Evolutionary conservation across 2,888 invertebrate genomes (phyloP).

Genomic region (Gymnoscelis rufifasciata): DNA sequence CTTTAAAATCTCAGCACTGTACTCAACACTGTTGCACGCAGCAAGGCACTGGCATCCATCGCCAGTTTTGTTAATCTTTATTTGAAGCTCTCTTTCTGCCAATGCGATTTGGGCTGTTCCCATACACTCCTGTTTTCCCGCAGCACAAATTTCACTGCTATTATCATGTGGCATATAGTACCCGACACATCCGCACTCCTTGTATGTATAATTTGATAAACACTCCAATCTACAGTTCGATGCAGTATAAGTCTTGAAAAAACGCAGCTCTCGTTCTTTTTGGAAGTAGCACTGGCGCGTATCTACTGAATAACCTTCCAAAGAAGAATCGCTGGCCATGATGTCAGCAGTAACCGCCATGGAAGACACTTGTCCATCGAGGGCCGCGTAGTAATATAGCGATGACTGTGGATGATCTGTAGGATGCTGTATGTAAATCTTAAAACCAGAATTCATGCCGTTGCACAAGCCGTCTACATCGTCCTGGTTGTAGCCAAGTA

Average conservation of each 20-base stretch:
- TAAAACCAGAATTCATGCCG: slow-evolving; percentile 21
- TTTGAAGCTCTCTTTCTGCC: not conserved
- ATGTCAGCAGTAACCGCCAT: slow-evolving; percentile 36
- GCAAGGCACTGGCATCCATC: slow-evolving; percentile 15
- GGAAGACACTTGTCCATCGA: slow-evolving; percentile 37
- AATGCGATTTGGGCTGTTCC: not conserved
- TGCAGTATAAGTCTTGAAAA: slow-evolving; percentile 45
- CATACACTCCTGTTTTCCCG: not conserved
- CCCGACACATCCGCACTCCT: slow-evolving; percentile 39
- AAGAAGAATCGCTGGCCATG: slow-evolving; percentile 25
- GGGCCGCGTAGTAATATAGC: slow-evolving; percentile 25
- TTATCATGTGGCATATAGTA: slow-evolving; percentile 45
- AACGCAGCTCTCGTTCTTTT: slow-evolving; percentile 27
- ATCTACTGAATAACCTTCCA: slow-evolving; percentile 34
- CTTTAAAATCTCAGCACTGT: slow-evolving; percentile 18
- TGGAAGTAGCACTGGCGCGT: slow-evolving; percentile 47
- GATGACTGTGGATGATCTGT: slow-evolving; percentile 43
- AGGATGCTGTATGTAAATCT: slow-evolving; percentile 52
- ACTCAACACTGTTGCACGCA: slow-evolving; percentile 19
- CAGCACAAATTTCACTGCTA: slow-evolving; percentile 9
- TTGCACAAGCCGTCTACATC: slow-evolving; percentile 26
- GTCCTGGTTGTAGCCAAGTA: slow-evolving; percentile 18
- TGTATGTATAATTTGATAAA: slow-evolving; percentile 38
- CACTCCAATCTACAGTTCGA: slow-evolving; percentile 49
- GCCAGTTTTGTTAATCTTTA: not conserved